Percentiles rank a stretch among this genome's conserved stretches.
Conservation (phyloP, 2,888 invertebrate genomes). For the Cephus runcator region DNA sequence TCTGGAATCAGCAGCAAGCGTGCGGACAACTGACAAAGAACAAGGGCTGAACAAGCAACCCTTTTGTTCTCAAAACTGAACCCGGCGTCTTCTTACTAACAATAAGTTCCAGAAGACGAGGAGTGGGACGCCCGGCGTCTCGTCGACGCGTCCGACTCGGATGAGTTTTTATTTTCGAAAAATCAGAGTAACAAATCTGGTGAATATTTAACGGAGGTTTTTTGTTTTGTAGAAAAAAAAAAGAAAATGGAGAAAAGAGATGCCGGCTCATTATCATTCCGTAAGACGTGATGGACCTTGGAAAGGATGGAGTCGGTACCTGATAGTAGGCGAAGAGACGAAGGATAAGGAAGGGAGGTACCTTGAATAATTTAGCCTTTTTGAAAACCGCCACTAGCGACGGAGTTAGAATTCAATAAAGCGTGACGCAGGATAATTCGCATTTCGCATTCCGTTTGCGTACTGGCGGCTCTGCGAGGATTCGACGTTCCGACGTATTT, state of each 20-base stretch:
- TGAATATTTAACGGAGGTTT: not conserved
- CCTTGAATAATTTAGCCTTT: slow-evolving; percentile 10
- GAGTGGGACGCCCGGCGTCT: not conserved
- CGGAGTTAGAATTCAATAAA: slow-evolving; percentile 30
- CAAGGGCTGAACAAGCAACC: slow-evolving; percentile 33
- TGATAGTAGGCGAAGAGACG: not conserved
- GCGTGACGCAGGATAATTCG: slow-evolving; percentile 29
- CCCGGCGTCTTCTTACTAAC: slow-evolving; percentile 20
- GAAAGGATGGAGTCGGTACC: no score
- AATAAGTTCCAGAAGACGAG: slow-evolving; percentile 1
- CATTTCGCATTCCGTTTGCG: slow-evolving; percentile 43
- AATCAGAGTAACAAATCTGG: not conserved
- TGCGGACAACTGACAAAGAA: slow-evolving; percentile 37
- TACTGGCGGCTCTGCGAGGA: slow-evolving; percentile 28
- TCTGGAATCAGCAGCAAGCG: slow-evolving; percentile 33
- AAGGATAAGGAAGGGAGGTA: not conserved
- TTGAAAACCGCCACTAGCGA: slow-evolving; percentile 13
- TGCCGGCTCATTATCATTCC: not conserved
- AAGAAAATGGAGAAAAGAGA: not conserved
- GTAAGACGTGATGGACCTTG: not conserved
- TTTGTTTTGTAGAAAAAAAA: not conserved
- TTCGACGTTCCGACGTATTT: slow-evolving; percentile 21
- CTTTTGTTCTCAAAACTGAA: slow-evolving; percentile 49
- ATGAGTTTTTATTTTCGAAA: not conserved
- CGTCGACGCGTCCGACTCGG: not conserved